These are phyloP conservation scores for Troilus luridus DNA, from an alignment of 2,888 invertebrate genomes.

Conservation along the genomic window DNA sequence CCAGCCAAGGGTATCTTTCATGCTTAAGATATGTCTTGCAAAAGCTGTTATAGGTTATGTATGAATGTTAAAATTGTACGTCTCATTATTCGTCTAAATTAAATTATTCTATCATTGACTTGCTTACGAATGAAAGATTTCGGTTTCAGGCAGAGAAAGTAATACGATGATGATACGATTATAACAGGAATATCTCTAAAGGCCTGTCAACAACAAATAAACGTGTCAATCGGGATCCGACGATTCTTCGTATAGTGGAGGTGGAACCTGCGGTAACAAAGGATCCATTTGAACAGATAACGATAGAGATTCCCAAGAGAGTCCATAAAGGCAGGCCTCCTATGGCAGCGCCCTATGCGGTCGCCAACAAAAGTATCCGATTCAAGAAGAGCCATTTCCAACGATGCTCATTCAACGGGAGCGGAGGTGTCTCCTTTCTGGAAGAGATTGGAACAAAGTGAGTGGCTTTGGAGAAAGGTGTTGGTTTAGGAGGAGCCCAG, in stretches of 20 bases:
- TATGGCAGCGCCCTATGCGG: neutral
- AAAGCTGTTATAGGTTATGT: no score
- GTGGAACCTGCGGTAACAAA: neutral
- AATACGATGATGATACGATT: neutral
- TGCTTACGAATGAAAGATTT: no score
- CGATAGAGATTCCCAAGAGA: conserved; percentile 3
- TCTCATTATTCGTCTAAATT: no score
- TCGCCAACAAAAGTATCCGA: conserved; percentile 39
- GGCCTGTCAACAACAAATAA: conserved; percentile 6
- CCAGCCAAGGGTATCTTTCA: no score
- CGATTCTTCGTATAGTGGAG: neutral
- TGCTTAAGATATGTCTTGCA: no score
- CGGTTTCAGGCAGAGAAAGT: neutral
- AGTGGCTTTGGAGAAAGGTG: conserved; percentile 49
- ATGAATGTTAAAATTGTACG: no score
- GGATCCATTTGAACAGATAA: conserved; percentile 13
- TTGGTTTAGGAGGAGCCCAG: conserved; percentile 46
- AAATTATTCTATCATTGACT: no score
- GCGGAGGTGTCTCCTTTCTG: conserved; percentile 35
- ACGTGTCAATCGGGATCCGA: neutral
- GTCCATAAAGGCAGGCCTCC: neutral
- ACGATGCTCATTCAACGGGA: conserved; percentile 11
- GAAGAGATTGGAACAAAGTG: conserved; percentile 35
- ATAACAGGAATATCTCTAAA: neutral
- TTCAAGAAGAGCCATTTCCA: conserved; percentile 44